Base-by-base conservation (phyloP, 2,113 vertebrate species). In the Pseudopodoces humilis region DNA sequence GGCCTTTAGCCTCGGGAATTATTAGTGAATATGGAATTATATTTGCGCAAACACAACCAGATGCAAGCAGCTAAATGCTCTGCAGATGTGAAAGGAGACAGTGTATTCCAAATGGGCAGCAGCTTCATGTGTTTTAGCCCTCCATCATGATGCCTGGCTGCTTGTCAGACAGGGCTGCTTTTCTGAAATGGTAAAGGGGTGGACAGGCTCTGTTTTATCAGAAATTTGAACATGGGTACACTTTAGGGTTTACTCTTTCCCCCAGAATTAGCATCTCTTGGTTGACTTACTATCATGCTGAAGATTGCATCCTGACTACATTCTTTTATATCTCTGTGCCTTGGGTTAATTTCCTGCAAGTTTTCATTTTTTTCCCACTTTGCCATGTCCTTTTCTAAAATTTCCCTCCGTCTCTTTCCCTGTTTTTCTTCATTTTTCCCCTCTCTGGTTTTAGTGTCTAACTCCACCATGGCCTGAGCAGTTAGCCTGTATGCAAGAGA, bases 1-100 rank as follows among this genome's bases (percentile, higher is more conserved):
- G 97, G 95, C 95, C 97, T 97, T 97, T 96, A 91, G 99, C 99
- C 99, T 98, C 98, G 59, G 99, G 99, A 99, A 98, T 99, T 98
- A 98, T 98, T 99, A 98, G 99, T 98, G 99, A 99, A 99, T 99
- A 99, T 99, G 98, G 98, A 99, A 98, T 98, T 98, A 99, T 99
- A 98, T 99, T 98, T 99, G 98, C 98, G 96, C 98, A 99, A 99
- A 99, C 98, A 98, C 98, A 99, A 99, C 99, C 99, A 99, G 99
- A 99, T 99, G 99, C 98, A 98, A 95, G 98, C 97, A 95, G 96
- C 98, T 97, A 98, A 98, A 99, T 98, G 97, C 98, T 97, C 97
- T 98, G 98, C 99, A 99, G 99, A 99, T 99, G 99, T 97, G 97
- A 94, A 88, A 92, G 86, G 94, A 97, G 95, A 88, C 88, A 6